Conservation (phyloP, 1,140 invertebrate species). For the Bombus picipes region DNA sequence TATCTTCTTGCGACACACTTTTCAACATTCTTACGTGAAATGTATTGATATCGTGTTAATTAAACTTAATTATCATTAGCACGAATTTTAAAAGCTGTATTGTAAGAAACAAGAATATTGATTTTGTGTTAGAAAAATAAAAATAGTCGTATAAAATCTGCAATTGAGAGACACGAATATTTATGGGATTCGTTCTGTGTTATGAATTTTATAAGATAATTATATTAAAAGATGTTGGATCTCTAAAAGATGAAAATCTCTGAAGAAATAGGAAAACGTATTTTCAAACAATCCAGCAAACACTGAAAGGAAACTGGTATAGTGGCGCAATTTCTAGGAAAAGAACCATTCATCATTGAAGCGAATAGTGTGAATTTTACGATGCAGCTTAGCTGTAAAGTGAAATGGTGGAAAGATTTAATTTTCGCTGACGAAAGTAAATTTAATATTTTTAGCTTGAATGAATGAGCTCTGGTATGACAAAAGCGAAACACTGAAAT, state of each 20-base stretch:
- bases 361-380: not conserved
- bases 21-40: too few relatives aligned
- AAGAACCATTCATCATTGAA: not conserved
- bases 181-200: too few relatives aligned
- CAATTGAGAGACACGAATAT: too few relatives aligned
- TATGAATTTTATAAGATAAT: not conserved
- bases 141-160: too few relatives aligned
- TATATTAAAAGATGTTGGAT: not conserved
- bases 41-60: too few relatives aligned
- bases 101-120: not conserved
- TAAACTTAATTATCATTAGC: too few relatives aligned
- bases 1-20: too few relatives aligned
- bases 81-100: too few relatives aligned
- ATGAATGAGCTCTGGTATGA: not conserved
- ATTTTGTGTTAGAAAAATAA: not conserved
- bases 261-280: not conserved
- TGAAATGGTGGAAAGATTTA: not conserved
- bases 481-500: not conserved
- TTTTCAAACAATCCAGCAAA: not conserved
- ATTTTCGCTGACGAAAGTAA: not conserved
- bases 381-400: not conserved
- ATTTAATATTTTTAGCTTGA: slow-evolving; percentile 1
- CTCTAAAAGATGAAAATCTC: not conserved
- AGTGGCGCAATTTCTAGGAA: not conserved
- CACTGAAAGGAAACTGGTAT: not conserved